Evolutionary conservation across 2,113 vertebrate species (phyloP), one percentile per base, ranked within the genome.

Genomic region (Sarotherodon lohbergeri): DNA sequence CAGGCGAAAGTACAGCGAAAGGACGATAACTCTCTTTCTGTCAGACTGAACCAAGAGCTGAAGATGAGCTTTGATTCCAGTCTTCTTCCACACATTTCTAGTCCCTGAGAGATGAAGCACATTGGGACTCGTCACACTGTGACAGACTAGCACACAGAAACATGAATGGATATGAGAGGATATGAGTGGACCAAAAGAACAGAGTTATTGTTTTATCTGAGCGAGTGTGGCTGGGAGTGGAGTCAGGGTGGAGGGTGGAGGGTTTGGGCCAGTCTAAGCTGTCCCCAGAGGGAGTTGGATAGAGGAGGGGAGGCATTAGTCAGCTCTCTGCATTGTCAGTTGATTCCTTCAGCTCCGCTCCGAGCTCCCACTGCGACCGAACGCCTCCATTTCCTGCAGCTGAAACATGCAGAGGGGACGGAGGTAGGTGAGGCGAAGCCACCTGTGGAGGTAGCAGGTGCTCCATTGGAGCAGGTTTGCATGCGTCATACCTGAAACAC

Each of bases 321-420:
- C 88, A 50, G 57, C 52, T 91, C 87, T 54, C 73, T 71, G 55
- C 87, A 52, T 29, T 9, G 80, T 57, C 3, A 19, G 89, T 82
- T 80, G 86, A 83, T 83, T 63, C 32, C 66, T 86, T 90, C 81
- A 87, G 88, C 89, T 88, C 88, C 55, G 80, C 59, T 84, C 86
- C 9, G 55, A 85, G 73, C 82, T 57, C 81, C 84, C 71, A 52
- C 4, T 80, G 82, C 29, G 79, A 88, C 81, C 27, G 24, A 88
- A 85, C 11, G 29, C 9, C 83, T 89, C 63, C 10, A n/a, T 54
- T 14, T 86, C 14, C 41, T 24, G 68, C 68, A 73, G 71, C 78
- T 24, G 68, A 73, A 22, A 84, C 16, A 36, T 79, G 76, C 71
- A 48, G 41, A 48, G 41, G 24, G 14, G 9, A 41, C 2, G 3